Evolutionary conservation across 2,888 invertebrate genomes (phyloP), one percentile per base, ranked within the genome.

Genomic region (Spisula solida): DNA sequence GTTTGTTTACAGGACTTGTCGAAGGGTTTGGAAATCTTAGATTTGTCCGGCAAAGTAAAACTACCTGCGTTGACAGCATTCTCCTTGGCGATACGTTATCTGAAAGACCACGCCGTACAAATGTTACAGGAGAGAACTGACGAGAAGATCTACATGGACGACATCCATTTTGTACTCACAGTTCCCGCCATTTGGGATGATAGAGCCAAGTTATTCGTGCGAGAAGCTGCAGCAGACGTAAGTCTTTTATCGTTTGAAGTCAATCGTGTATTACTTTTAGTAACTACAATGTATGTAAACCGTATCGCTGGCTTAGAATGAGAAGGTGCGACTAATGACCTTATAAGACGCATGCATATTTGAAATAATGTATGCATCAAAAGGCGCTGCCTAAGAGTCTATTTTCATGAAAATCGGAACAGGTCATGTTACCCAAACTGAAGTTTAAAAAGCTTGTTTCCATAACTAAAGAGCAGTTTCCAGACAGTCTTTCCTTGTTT

Each of bases 111-210:
- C 48, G 87, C 83, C 0, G 29, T 88, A 81, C 16, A 48, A 25
- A 81, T 6, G 82, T 91, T 29, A 84, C 70, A 20, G n/a, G 18
- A 47, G 48, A 14, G 78, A 82, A 41, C 6, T 8, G 29, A 47
- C 18, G 34, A 56, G 29, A 25, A 51, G 14, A 16, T n/a, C 14
- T 78, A 75, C 34, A 60, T 20, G 29, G 80, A 80, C 34, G 89
- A 89, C 48, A 31, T 89, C 0, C 51, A 83, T 56, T 84, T 82
- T 66, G 86, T 89, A 18, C 18, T 89, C 6, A 89, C 89, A 0
- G 89, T 89, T 55, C 89, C 89, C 6, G 89, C 89, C 4, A 89
- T 89, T 10, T 89, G 89, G 89, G 86, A 89, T 29, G 89, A 86
- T 70, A 80, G 66, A 51, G 86, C 89, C 1, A 79, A 60, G 25